Conservation (phyloP, 1,140 invertebrate species). For the Drosophila truncata region DNA sequence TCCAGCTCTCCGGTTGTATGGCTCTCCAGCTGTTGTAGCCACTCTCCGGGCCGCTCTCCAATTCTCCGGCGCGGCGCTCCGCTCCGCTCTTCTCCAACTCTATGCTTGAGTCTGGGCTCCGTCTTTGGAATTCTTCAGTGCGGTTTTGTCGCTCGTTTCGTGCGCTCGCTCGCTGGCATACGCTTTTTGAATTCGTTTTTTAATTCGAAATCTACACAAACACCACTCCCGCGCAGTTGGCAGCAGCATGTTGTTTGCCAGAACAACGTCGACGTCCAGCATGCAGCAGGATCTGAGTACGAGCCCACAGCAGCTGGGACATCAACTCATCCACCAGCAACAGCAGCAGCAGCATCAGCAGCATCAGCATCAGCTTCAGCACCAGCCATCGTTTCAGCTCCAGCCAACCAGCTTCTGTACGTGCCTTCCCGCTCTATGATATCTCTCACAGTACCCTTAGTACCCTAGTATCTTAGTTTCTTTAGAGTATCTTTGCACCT, state of each 20-base stretch:
- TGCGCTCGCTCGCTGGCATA: slow-evolving; percentile 66
- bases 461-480: slow-evolving; percentile 17
- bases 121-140: slow-evolving; percentile 76
- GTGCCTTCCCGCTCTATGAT: slow-evolving; percentile 22
- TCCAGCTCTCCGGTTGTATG: slow-evolving; percentile 4
- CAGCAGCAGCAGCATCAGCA: slow-evolving; percentile 31
- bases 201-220: not conserved
- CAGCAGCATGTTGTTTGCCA: slow-evolving; percentile 76
- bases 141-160: slow-evolving; percentile 73
- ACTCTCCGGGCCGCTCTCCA: slow-evolving; percentile 12
- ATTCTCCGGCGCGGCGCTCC: slow-evolving; percentile 12
- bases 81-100: slow-evolving; percentile 30
- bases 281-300: slow-evolving; percentile 35
- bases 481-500: slow-evolving; percentile 21
- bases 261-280: slow-evolving; percentile 54
- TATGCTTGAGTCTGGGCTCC: slow-evolving; percentile 58
- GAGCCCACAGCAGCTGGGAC: slow-evolving; percentile 22
- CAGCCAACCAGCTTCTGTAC: slow-evolving; percentile 62
- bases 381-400: slow-evolving; percentile 40
- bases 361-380: slow-evolving; percentile 34
- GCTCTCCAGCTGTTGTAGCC: slow-evolving; percentile 16
- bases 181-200: slow-evolving; percentile 9
- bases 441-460: slow-evolving; percentile 39
- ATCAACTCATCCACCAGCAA: slow-evolving; percentile 22
- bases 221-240: slow-evolving; percentile 26